Evolutionary conservation across 2,113 vertebrate species (phyloP).

Genomic region (Galemys pyrenaicus): DNA sequence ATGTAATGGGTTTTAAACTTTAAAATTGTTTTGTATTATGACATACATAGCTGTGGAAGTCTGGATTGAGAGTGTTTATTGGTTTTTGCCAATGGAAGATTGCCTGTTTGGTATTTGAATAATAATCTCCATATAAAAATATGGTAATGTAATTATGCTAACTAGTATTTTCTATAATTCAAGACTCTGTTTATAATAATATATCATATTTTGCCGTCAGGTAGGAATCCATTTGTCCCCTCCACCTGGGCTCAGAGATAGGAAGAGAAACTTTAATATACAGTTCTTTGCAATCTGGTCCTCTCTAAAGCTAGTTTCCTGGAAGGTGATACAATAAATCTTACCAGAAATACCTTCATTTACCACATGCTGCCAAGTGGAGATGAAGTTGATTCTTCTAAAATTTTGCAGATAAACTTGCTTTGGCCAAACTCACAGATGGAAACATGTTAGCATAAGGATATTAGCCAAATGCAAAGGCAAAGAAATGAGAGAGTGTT

Average conservation of each 20-base stretch:
- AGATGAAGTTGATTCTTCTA: slow-evolving; percentile 51
- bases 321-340: slow-evolving; percentile 62
- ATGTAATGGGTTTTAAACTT: slow-evolving; percentile 85
- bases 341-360: slow-evolving; percentile 62
- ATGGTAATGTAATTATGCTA: slow-evolving; percentile 84
- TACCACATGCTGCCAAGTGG: slow-evolving; percentile 29
- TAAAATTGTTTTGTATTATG: slow-evolving; percentile 82
- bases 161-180: slow-evolving; percentile 82
- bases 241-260: slow-evolving; percentile 72
- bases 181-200: slow-evolving; percentile 78
- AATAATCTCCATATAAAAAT: slow-evolving; percentile 86
- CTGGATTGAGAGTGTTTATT: slow-evolving; percentile 81
- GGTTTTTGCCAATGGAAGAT: slow-evolving; percentile 78
- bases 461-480: neutral
- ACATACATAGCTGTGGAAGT: slow-evolving; percentile 74
- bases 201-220: slow-evolving; percentile 72
- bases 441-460: neutral
- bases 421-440: slow-evolving; percentile 41
- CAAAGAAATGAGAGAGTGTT: neutral
- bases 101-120: slow-evolving; percentile 80
- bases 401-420: slow-evolving; percentile 52
- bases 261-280: slow-evolving; percentile 64
- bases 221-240: slow-evolving; percentile 76
- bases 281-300: slow-evolving; percentile 51
- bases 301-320: slow-evolving; percentile 64